A percentile compares a stretch with the other conserved stretches of the same genome.
Evolutionary conservation across 2,888 invertebrate species (phyloP).

Genomic region (Dioctria linearis): DNA sequence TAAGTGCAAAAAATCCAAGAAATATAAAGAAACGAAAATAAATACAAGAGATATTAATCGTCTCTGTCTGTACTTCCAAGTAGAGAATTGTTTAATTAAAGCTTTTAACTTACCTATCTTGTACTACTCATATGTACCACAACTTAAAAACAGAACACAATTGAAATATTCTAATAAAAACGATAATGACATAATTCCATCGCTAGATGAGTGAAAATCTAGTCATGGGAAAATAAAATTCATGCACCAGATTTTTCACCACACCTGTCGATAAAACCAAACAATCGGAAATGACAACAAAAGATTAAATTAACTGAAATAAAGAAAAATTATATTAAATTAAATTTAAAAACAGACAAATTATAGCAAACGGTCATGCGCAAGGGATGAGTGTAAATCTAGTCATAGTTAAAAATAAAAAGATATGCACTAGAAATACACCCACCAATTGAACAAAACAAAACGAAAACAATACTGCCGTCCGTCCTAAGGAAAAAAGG

Average conservation of each 20-base stretch:
- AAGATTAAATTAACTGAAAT: slow-evolving; percentile 33
- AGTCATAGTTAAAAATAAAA: slow-evolving; percentile 64
- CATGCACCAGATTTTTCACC: slow-evolving; percentile 75
- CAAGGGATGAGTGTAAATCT: slow-evolving; percentile 69
- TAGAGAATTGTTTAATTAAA: no score
- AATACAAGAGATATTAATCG: no score
- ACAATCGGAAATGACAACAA: slow-evolving; percentile 52
- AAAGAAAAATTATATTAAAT: slow-evolving; percentile 4
- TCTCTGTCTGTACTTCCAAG: no score
- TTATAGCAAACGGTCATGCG: slow-evolving; percentile 43
- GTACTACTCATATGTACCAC: no score
- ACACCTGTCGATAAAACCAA: slow-evolving; percentile 71
- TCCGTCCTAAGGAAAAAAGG: no score
- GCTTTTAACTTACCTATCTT: not conserved
- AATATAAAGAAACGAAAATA: no score
- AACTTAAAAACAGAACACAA: slow-evolving; percentile 50
- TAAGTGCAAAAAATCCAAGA: no score
- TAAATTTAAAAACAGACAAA: slow-evolving; percentile 28
- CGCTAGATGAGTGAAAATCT: slow-evolving; percentile 79
- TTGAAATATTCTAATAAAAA: slow-evolving; percentile 57
- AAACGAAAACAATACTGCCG: slow-evolving; percentile 17
- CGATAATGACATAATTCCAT: slow-evolving; percentile 67
- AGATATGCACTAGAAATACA: slow-evolving; percentile 65
- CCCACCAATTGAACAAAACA: slow-evolving; percentile 65
- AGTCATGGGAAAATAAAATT: slow-evolving; percentile 73